Base-by-base conservation (phyloP, 2,113 vertebrate species). In the Sterrhoptilus dennistouni region DNA sequence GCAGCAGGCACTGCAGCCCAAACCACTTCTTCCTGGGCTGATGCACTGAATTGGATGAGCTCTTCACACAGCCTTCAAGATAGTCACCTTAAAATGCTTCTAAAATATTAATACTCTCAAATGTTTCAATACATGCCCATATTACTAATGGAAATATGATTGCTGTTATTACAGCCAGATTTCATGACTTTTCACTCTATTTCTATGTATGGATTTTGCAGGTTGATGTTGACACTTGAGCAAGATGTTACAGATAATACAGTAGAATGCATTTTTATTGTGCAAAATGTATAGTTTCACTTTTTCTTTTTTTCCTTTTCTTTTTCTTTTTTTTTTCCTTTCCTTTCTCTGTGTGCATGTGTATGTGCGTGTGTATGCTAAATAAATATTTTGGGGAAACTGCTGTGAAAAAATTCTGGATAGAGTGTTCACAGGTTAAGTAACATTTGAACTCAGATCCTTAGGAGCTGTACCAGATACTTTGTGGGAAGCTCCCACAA, bases 401-500 rank as follows among this genome's bases (percentile, higher is more conserved):
- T 71, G 45, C 24, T 45, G 17, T 52, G 38, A 77, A 95, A 91
- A 88, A 70, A 40, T 8, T 5, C 11, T 25, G 22, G 33, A 68
- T 15, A 45, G 35, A 59, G 12, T 3, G 2, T 42, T 79, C 35
- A 76, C n/a, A 60, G 14, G 52, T 60, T 49, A 64, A 86, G 47
- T 12, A 54, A 53, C 1, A 1, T n/a, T 25, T 25, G 14, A 68
- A 20, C 19, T 63, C 57, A 71, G 17, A 56, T 45, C 35, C 36
- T 53, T 24, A 61, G 57, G 11, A 91, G n/a, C 36, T 53, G 66
- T 56, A 95, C 22, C 36, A 75, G 35, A 12, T 16, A 40, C 36
- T 8, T 15, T 0, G 0, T 20, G 40, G 31, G 28, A 79, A 91
- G n/a, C 28, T 87, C 45, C 54, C 14, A 65, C 40, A 49, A 27